These are phyloP conservation scores for Euphonia xanthogaster DNA, from an alignment of 2,797 vertebrate species.

Conservation along the genomic window DNA sequence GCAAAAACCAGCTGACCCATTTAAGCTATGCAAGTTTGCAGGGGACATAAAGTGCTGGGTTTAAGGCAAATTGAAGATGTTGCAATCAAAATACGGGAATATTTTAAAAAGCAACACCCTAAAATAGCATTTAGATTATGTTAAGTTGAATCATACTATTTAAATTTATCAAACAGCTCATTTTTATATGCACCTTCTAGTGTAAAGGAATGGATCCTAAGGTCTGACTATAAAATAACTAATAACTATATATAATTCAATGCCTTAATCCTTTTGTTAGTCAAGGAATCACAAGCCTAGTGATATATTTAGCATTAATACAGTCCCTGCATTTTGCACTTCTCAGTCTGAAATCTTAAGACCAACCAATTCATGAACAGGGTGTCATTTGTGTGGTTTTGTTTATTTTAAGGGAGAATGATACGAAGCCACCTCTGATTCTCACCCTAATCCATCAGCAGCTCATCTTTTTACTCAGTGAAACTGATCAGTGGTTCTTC, in stretches of 20 bases:
- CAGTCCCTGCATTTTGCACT: not conserved
- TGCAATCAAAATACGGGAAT: not conserved
- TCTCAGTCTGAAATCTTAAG: not conserved
- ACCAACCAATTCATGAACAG: not conserved
- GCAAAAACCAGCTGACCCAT: not conserved
- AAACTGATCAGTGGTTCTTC: not conserved
- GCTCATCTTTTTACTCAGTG: not conserved
- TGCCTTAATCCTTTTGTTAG: not conserved
- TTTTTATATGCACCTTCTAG: not conserved
- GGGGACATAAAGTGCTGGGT: not conserved
- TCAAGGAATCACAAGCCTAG: not conserved
- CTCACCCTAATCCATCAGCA: accelerated
- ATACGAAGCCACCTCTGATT: not conserved
- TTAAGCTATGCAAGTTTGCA: not conserved
- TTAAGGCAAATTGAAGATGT: not conserved
- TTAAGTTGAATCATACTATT: not conserved
- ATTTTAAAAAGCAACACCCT: not conserved
- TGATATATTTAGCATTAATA: not conserved
- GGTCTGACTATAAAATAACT: not conserved
- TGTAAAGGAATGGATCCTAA: not conserved
- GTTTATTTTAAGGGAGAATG: not conserved
- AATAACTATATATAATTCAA: not conserved
- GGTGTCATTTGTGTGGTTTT: accelerated
- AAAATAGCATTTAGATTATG: not conserved
- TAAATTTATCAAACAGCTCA: not conserved